These are phyloP conservation scores for Pegea sp. DNA, from an alignment of 23 tunicate genomes.

Conservation along the genomic window DNA sequence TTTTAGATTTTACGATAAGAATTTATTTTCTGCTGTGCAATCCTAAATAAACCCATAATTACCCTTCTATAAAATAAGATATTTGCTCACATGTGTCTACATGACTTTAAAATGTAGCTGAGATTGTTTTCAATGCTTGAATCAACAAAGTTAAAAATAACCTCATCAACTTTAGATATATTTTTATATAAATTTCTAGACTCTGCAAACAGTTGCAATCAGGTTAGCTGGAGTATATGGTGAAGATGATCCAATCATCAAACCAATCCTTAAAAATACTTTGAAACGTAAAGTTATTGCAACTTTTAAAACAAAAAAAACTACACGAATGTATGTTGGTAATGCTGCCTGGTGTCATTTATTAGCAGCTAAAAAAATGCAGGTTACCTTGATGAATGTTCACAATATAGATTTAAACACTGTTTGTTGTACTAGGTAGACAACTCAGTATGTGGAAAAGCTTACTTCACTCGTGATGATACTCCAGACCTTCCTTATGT, in stretches of 20 bases:
- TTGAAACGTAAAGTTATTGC: background rate
- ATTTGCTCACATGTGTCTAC: too few relatives aligned
- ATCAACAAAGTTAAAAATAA: too few relatives aligned
- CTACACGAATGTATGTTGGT: background rate
- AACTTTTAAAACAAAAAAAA: background rate
- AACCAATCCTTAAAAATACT: background rate
- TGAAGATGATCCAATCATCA: background rate
- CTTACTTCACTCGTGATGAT: background rate
- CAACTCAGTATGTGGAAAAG: background rate
- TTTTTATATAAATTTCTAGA: too few relatives aligned
- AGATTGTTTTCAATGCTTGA: too few relatives aligned
- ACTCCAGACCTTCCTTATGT: background rate
- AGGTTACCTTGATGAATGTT: background rate
- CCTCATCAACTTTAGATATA: too few relatives aligned
- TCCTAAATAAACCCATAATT: too few relatives aligned
- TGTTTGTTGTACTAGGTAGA: too few relatives aligned
- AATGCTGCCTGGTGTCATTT: background rate
- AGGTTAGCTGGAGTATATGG: background rate
- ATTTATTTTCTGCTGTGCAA: too few relatives aligned
- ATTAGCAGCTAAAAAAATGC: background rate
- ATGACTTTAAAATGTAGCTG: too few relatives aligned
- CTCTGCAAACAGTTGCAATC: background rate
- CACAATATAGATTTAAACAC: too few relatives aligned
- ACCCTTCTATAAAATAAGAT: too few relatives aligned
- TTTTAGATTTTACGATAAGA: too few relatives aligned